These are phyloP conservation scores for Halictus quadricinctus DNA, from an alignment of 2,888 invertebrate species.

Conservation along the genomic window DNA sequence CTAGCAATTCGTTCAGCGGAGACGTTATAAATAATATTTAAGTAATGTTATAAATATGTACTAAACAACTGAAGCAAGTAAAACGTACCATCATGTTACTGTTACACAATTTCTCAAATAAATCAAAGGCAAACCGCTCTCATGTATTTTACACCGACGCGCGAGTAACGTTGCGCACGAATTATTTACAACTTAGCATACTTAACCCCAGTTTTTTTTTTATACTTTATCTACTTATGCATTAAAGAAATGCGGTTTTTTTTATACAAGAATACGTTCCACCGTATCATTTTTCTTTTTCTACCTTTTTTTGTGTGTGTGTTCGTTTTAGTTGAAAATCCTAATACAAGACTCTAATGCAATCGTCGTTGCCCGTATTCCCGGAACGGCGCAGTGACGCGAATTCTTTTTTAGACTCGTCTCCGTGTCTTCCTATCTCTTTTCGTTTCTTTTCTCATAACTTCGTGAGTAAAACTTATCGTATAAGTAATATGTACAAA, in stretches of 20 bases:
- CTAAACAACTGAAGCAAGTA: constrained; percentile 50
- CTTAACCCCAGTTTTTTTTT: constrained; percentile 28
- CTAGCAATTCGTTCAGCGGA: constrained; percentile 30
- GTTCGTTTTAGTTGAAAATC: constrained; percentile 23
- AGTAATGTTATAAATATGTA: constrained; percentile 60
- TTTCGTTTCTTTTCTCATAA: constrained; percentile 24
- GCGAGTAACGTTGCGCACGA: constrained; percentile 54
- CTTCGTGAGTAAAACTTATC: constrained; percentile 61
- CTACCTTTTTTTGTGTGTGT: constrained; percentile 21
- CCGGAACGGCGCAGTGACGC: constrained; percentile 22
- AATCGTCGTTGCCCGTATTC: constrained; percentile 48
- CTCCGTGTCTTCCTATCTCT: constrained; percentile 10
- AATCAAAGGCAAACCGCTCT: constrained; percentile 34
- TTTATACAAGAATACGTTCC: constrained; percentile 67
- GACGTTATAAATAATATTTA: constrained; percentile 60
- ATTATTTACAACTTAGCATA: constrained; percentile 64
- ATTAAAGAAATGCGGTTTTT: constrained; percentile 62
- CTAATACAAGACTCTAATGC: constrained; percentile 45
- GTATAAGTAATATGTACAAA: constrained; percentile 67
- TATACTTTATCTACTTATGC: constrained; percentile 58
- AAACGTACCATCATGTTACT: constrained; percentile 40
- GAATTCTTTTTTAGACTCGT: constrained; percentile 27
- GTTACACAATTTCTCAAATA: constrained; percentile 37
- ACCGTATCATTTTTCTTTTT: constrained; percentile 24
- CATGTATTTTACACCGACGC: constrained; percentile 46